A percentile compares a stretch with the other conserved stretches of the same genome.
phyloP scores from a whole-genome alignment of 2,888 invertebrate genomes.

The Apodemia hepburni region DNA sequence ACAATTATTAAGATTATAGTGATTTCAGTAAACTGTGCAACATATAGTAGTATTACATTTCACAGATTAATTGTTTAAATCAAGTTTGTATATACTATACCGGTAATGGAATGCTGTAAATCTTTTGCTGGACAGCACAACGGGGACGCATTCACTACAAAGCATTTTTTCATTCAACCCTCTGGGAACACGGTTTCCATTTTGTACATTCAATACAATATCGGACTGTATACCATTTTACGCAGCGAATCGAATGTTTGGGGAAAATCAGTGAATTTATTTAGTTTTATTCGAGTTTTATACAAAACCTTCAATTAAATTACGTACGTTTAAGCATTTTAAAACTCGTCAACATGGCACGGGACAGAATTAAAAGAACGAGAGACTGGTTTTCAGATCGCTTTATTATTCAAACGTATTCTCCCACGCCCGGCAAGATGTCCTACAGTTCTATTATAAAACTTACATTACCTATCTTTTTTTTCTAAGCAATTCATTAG shows the following conservation, averaged over 20 bases:
- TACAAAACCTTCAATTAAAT: slow-evolving; percentile 31
- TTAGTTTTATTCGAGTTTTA: slow-evolving; percentile 20
- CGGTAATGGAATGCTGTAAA: slow-evolving; percentile 69
- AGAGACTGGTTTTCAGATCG: slow-evolving; percentile 37
- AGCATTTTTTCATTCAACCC: slow-evolving; percentile 62
- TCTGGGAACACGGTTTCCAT: slow-evolving; percentile 61
- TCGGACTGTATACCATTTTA: slow-evolving; percentile 45
- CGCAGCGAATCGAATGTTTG: slow-evolving; percentile 17
- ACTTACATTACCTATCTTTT: slow-evolving; percentile 32
- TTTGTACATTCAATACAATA: slow-evolving; percentile 56
- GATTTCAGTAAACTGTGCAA: background rate
- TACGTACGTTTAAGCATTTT: slow-evolving; percentile 29
- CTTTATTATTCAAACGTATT: slow-evolving; percentile 42
- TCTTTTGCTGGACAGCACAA: slow-evolving; percentile 63
- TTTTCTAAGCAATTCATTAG: slow-evolving; percentile 32
- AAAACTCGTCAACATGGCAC: slow-evolving; percentile 29
- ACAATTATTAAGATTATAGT: background rate
- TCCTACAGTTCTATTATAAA: slow-evolving; percentile 32
- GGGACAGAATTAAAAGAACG: slow-evolving; percentile 35
- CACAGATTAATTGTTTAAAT: slow-evolving; percentile 24
- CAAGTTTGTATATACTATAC: slow-evolving; percentile 30
- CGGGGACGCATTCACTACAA: slow-evolving; percentile 51
- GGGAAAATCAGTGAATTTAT: slow-evolving; percentile 16
- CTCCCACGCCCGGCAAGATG: slow-evolving; percentile 32
- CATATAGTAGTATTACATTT: slow-evolving; percentile 13